Conservation (phyloP, 2,113 vertebrate species). For the Plecturocebus donacophilus region DNA sequence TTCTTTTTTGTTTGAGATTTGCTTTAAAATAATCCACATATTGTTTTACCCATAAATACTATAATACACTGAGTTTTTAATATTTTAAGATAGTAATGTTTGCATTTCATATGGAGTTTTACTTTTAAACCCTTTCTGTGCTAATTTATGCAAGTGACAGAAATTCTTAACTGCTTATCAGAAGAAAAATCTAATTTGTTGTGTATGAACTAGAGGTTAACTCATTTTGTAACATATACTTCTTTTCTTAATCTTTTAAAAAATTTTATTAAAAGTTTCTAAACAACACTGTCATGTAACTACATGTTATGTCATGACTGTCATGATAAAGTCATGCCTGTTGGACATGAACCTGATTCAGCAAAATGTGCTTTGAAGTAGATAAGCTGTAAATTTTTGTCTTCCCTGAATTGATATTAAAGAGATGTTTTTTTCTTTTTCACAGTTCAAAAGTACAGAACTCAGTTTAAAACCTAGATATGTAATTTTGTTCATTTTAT, state of each 20-base stretch:
- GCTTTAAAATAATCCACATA: constrained; percentile 17
- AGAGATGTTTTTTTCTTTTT: not conserved
- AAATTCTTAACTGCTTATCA: not conserved
- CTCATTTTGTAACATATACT: not conserved
- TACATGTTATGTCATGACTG: not conserved
- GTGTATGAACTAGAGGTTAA: not conserved
- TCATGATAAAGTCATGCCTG: not conserved
- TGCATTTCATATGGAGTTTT: not conserved
- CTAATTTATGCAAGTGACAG: not conserved
- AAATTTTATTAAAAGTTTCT: not conserved
- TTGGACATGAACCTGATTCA: not conserved
- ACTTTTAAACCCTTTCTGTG: not conserved
- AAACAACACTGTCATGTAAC: not conserved
- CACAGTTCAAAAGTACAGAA: not conserved
- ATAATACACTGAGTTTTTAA: not conserved
- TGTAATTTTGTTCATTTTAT: not conserved
- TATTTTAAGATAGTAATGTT: constrained; percentile 13
- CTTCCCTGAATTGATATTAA: not conserved
- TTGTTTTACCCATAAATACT: constrained; percentile 18
- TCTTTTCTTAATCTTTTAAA: not conserved
- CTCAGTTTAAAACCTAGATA: not conserved
- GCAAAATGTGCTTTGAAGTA: not conserved
- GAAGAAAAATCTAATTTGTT: not conserved
- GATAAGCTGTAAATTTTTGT: not conserved
- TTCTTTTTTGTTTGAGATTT: not conserved